These are phyloP conservation scores for Mastomys natalensis DNA, from an alignment of 2,113 vertebrate species.

Conservation along the genomic window DNA sequence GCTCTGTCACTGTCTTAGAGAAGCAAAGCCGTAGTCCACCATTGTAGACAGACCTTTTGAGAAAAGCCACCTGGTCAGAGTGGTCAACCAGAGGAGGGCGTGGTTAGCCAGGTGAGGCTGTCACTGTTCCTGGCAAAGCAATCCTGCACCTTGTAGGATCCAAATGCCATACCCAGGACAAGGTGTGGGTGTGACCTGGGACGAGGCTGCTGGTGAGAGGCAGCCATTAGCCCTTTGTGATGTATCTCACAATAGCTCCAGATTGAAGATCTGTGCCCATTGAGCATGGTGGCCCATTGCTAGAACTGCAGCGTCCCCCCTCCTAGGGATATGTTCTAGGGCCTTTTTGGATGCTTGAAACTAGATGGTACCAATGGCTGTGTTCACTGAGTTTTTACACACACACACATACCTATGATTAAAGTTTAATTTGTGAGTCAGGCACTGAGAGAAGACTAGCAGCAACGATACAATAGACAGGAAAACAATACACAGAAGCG, in stretches of 20 bases:
- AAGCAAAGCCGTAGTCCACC: not conserved
- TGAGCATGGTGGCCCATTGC: not conserved
- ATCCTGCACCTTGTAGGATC: not conserved
- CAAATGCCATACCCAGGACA: not conserved
- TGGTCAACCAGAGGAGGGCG: not conserved
- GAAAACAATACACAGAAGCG: not conserved
- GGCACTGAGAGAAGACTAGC: not conserved
- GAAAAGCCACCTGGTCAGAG: not conserved
- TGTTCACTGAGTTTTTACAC: not conserved
- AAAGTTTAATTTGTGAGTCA: not conserved
- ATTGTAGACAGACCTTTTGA: not conserved
- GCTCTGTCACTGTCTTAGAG: not conserved
- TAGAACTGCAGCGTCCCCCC: not conserved
- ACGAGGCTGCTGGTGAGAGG: not conserved
- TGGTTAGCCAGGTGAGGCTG: not conserved
- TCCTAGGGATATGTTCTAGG: not conserved
- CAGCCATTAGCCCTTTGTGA: not conserved
- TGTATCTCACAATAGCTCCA: too few relatives aligned
- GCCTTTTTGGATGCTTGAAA: not conserved
- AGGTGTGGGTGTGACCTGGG: not conserved
- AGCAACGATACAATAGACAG: fast-evolving
- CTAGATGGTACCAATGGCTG: too few relatives aligned
- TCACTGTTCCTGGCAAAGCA: not conserved
- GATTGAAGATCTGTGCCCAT: not conserved
- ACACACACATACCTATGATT: too few relatives aligned